A percentile compares a stretch with the other conserved stretches of the same genome.
Evolutionary conservation across 2,797 vertebrate species (phyloP).

Genomic region (Periparus ater): DNA sequence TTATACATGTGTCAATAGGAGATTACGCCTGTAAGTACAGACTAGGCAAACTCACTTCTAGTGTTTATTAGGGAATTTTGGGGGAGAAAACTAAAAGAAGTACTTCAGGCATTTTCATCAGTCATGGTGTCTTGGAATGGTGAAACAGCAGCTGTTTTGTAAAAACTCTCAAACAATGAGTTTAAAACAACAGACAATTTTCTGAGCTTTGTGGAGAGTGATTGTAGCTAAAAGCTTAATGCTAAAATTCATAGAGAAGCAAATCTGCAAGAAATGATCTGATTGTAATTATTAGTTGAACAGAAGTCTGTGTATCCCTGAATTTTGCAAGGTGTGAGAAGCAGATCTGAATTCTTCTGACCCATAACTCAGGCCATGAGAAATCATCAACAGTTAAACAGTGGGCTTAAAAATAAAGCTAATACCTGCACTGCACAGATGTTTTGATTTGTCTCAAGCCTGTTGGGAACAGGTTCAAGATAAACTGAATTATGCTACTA

Average conservation of each 20-base stretch:
- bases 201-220: neutral
- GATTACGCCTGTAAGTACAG: slow-evolving; percentile 48
- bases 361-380: neutral
- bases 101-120: neutral
- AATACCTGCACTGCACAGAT: neutral
- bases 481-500: neutral
- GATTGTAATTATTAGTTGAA: neutral
- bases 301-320: neutral
- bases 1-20: slow-evolving; percentile 59
- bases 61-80: slow-evolving; percentile 25
- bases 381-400: neutral
- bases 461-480: neutral
- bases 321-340: neutral
- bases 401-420: neutral
- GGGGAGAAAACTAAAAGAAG: neutral
- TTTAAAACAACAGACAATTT: neutral
- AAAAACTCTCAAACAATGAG: neutral
- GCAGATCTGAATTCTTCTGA: neutral
- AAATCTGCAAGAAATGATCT: neutral
- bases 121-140: neutral
- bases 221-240: neutral
- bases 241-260: neutral
- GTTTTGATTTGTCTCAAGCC: slow-evolving; percentile 1
- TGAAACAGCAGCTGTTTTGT: neutral
- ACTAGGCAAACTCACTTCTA: slow-evolving; percentile 34